phyloP scores from a whole-genome alignment of 1,140 invertebrate genomes.

The Propsilocerus akamusi region DNA sequence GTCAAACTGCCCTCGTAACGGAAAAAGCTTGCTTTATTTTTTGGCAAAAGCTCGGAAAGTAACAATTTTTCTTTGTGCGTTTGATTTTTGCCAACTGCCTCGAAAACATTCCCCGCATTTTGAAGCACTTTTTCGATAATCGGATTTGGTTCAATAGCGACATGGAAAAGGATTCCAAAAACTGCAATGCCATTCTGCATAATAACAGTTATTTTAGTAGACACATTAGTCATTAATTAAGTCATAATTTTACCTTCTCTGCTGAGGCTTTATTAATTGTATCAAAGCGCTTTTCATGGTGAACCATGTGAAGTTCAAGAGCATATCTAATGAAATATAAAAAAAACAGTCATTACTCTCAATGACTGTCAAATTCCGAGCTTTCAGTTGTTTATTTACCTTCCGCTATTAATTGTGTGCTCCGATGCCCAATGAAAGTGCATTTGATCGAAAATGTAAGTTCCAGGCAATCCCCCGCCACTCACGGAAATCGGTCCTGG shows the following conservation, averaged over 20 bases:
- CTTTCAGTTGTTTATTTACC: constrained; percentile 14
- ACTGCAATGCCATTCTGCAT: constrained; percentile 50
- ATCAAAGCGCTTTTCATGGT: constrained; percentile 36
- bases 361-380: background rate
- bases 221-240: too few relatives aligned
- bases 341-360: background rate
- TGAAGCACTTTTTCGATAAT: constrained; percentile 17
- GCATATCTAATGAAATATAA: constrained; percentile 23
- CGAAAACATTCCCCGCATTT: constrained; percentile 21
- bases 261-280: constrained; percentile 32
- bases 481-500: constrained; percentile 23
- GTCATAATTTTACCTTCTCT: too few relatives aligned
- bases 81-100: constrained; percentile 13
- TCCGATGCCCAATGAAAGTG: constrained; percentile 69
- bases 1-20: constrained; percentile 31
- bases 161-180: constrained; percentile 46
- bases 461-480: constrained; percentile 28
- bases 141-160: constrained; percentile 19
- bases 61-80: constrained; percentile 18
- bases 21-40: constrained; percentile 33
- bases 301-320: constrained; percentile 50
- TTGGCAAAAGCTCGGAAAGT: constrained; percentile 29
- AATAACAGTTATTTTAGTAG: too few relatives aligned
- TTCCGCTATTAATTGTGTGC: constrained; percentile 40
- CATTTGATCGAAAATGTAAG: constrained; percentile 42